Base-by-base conservation (phyloP, 1,140 invertebrate species). In the Drosophila sturtevanti region DNA sequence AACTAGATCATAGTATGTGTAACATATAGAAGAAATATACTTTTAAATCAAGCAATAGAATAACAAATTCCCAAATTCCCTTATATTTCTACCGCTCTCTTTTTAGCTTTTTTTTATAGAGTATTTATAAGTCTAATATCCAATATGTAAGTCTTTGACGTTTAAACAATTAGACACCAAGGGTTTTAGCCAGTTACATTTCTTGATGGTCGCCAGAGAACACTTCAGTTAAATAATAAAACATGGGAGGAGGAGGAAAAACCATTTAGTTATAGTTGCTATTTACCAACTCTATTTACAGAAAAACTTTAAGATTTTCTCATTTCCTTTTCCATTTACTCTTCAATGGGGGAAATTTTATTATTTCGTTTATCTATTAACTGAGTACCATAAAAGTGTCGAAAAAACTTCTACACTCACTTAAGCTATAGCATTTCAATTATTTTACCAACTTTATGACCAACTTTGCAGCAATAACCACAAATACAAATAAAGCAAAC, bases 391-490 rank as follows among this genome's bases (percentile, higher is more conserved):
- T 34, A 56, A 56, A 56, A 14, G 16, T 56, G 22, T 56, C 14
- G 24, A 31, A 56, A 56, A 60, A 76, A 76, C 72, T 76, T 76
- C 64, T 35, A 58, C 72, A 76, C 72, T 68, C 64, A 84, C 63
- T 63, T 66, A 81, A 78, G 64, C 69, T 61, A 63, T 79, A 70
- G 71, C 68, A 65, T 79, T 81, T 81, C 79, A 86, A 86, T 86
- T 86, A 87, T 87, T 87, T 81, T 81, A 16, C 54, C 65, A 69
- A 75, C 63, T 86, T 86, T 81, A 81, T 69, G 67, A 38, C 44
- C 58, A 78, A 80, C 38, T 76, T 54, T 55, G 18, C 21, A 68
- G n/a, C 24, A 65, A 41, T 34, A 48, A 52, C 22, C 60, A 38
- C 7, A 14, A 55, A n/a, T 44, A 9, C 16, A 44, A 31, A 55